Base-by-base conservation (phyloP, 2,888 invertebrate genomes). In the Tenthredo scrophulariae region DNA sequence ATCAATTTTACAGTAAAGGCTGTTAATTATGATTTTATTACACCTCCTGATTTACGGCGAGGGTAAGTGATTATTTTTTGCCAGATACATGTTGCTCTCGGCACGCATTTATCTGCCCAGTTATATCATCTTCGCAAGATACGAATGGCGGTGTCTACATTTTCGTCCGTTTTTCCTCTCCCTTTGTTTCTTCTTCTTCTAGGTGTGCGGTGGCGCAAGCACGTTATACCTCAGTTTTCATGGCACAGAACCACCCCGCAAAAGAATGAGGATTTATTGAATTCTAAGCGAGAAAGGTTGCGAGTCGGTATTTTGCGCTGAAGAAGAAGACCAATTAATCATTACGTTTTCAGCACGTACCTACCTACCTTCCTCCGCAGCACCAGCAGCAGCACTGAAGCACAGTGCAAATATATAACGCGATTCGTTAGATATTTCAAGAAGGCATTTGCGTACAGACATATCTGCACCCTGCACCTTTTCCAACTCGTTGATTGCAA, bases 211-310 rank as follows among this genome's bases (percentile, higher is more conserved):
- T 3, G 33, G 7, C 67, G 26, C 67, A 40, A 43, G 6, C 40
- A n/a, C 13, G 77, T 29, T 29, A 29, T 18, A 29, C 29, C 18
- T 33, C 33, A 77, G 46, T 54, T 50, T 54, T 15, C 29, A 77
- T 15, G 40, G 54, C 46, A 54, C 9, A 54, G 54, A 77, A 50
- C 33, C 50, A 37, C n/a, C 10, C 46, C 46, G 46, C 4, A 33
- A 22, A 33, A n/a, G 77, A 77, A 77, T 50, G 33, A 77, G 77
- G 29, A 77, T 54, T 77, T 77, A 77, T 77, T 77, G 46, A 50
- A 77, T 77, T 33, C 54, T n/a, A 54, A 77, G 54, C 15, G 18
- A 46, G 46, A 77, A 50, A 50, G 50, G 18, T 18, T 50, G 46
- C 50, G 50, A 50, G 18, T 77, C 10, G n/a, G 15, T 54, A 33